These are phyloP conservation scores for Scolopax bukidnonensis DNA, from an alignment of 2,797 vertebrate species.

Conservation along the genomic window DNA sequence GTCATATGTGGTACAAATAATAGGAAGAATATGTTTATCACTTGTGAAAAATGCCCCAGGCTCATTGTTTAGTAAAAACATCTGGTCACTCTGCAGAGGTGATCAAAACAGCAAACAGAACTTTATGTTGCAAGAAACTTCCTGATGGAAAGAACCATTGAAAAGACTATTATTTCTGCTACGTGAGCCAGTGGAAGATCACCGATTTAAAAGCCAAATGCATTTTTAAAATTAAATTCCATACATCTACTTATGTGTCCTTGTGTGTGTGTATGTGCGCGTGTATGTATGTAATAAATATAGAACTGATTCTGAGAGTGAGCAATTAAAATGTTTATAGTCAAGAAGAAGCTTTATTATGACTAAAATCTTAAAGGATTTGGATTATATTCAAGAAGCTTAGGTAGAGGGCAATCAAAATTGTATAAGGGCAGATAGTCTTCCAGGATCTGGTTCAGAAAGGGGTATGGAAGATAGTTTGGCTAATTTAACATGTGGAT, in stretches of 20 bases:
- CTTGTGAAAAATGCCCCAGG: background rate
- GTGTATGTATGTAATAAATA: background rate
- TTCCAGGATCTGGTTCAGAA: background rate
- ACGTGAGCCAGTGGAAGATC: background rate
- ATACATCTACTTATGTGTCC: background rate
- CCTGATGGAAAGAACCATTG: background rate
- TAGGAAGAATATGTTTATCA: background rate
- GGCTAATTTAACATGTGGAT: background rate
- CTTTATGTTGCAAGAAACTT: background rate
- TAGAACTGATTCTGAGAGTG: background rate
- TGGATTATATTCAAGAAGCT: background rate
- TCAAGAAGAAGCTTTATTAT: background rate
- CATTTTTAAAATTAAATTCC: background rate
- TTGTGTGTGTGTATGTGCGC: rapidly evolving
- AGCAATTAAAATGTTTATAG: background rate
- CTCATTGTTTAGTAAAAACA: background rate
- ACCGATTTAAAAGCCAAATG: background rate
- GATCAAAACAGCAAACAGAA: conserved; percentile 14
- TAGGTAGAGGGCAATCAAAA: background rate
- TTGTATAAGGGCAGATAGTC: background rate
- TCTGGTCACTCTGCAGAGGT: background rate
- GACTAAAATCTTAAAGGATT: background rate
- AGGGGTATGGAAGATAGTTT: background rate
- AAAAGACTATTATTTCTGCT: background rate
- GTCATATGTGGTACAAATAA: background rate